Percentiles rank a stretch among this genome's conserved stretches.
phyloP scores from a whole-genome alignment of 2,888 invertebrate species.

The Eristalis arbustorum region DNA sequence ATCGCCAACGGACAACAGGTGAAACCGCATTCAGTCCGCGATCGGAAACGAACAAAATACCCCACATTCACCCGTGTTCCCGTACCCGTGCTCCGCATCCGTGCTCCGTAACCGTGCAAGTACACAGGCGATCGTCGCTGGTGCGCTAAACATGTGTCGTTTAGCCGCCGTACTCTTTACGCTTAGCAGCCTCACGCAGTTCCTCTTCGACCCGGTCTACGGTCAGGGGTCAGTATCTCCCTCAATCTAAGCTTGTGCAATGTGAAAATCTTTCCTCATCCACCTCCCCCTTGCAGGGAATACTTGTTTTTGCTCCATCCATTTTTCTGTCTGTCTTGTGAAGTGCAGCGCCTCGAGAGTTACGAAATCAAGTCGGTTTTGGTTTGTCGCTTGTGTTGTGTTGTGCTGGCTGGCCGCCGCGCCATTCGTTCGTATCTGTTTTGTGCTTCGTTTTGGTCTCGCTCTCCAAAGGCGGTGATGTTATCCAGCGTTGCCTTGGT shows the following conservation, averaged over 20 bases:
- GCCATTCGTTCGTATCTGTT: constrained; percentile 18
- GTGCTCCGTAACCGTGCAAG: constrained; percentile 17
- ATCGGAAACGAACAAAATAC: constrained; percentile 35
- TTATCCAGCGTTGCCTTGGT: constrained; percentile 32
- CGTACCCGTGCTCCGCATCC: not conserved
- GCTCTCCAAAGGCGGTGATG: constrained; percentile 25
- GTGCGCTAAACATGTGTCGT: constrained; percentile 57
- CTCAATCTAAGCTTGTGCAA: constrained; percentile 46
- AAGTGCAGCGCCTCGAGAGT: constrained; percentile 44
- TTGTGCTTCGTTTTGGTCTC: constrained; percentile 9
- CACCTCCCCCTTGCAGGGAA: not conserved
- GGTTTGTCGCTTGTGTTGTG: constrained; percentile 1
- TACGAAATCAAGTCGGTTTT: constrained; percentile 61
- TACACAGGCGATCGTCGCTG: constrained; percentile 33
- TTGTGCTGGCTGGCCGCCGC: not conserved
- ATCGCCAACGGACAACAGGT: constrained; percentile 64
- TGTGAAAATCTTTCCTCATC: constrained; percentile 18
- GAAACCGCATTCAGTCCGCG: constrained; percentile 53
- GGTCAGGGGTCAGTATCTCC: constrained; percentile 67
- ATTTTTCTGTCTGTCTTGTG: constrained; percentile 35
- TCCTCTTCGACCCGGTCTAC: constrained; percentile 38
- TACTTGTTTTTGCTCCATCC: constrained; percentile 40
- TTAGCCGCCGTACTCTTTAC: constrained; percentile 60
- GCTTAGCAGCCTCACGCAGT: constrained; percentile 44
- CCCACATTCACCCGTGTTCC: constrained; percentile 25